A percentile compares a stretch with the other conserved stretches of the same genome.
Conservation (phyloP, 2,113 vertebrate genomes). For the Dascyllus trimaculatus region DNA sequence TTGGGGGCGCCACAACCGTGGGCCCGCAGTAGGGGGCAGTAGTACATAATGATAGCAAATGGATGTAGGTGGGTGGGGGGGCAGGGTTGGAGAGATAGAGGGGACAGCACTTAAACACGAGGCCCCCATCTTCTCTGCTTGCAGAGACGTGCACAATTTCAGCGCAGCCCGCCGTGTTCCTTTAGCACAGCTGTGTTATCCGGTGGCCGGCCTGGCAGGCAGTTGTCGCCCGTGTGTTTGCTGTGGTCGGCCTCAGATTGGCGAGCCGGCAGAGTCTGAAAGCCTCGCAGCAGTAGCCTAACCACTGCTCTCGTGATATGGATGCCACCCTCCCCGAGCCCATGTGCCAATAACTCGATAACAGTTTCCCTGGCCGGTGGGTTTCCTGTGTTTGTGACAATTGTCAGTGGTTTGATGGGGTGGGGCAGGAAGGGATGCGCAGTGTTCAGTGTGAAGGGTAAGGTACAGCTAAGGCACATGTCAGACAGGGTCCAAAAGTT, state of each 20-base stretch:
- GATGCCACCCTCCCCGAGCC: constrained; percentile 47
- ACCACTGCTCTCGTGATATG: constrained; percentile 57
- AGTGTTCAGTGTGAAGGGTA: constrained; percentile 18
- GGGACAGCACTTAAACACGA: constrained; percentile 73
- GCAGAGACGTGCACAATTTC: constrained; percentile 56
- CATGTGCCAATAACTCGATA: constrained; percentile 63
- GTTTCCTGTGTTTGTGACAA: constrained; percentile 74
- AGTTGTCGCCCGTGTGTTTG: constrained; percentile 44
- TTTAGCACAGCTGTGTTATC: constrained; percentile 60
- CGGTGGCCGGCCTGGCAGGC: constrained; percentile 27
- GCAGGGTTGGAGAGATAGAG: not conserved
- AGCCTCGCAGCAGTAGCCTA: constrained; percentile 68
- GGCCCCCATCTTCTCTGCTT: constrained; percentile 64
- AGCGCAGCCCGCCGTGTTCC: constrained; percentile 50
- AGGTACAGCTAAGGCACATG: no score
- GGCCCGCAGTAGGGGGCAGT: constrained; percentile 83
- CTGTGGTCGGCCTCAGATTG: constrained; percentile 35
- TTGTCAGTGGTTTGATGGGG: constrained; percentile 61
- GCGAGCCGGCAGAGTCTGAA: constrained; percentile 44
- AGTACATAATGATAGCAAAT: constrained; percentile 82
- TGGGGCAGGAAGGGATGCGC: not conserved
- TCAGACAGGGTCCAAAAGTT: constrained; percentile 29
- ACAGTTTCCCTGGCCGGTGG: constrained; percentile 56
- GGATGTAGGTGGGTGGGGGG: constrained; percentile 22
- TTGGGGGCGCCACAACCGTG: constrained; percentile 69